Evolutionary conservation across 2,797 vertebrate genomes (phyloP).

Genomic region (Phrynocephalus vlangalii): DNA sequence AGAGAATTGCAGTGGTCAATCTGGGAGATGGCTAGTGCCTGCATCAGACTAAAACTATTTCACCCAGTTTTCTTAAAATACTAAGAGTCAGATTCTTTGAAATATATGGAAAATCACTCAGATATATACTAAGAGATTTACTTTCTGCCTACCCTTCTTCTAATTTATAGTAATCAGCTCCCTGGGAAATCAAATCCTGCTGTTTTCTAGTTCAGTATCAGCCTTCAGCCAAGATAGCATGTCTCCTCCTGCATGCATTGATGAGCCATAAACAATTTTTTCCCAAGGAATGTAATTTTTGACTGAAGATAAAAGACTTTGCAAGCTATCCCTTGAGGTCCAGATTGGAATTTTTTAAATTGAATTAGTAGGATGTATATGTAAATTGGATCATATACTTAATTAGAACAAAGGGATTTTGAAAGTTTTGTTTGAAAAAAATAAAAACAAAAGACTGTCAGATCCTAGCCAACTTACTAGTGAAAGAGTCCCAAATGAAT

Average conservation of each 20-base stretch:
- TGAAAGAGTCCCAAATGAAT: background rate
- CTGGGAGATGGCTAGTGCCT: background rate
- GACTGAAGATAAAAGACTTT: constrained; percentile 63
- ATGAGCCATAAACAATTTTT: constrained; percentile 48
- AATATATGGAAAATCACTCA: background rate
- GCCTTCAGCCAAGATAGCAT: constrained; percentile 25
- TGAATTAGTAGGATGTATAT: constrained; percentile 68
- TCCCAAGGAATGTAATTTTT: constrained; percentile 52
- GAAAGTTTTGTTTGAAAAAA: constrained; percentile 19
- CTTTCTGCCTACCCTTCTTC: background rate
- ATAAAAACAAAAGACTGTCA: constrained; percentile 21
- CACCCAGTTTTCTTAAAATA: background rate
- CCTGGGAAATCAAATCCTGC: background rate
- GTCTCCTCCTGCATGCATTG: constrained; percentile 18
- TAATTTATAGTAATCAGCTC: background rate
- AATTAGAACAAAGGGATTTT: constrained; percentile 59
- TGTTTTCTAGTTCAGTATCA: background rate
- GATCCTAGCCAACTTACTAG: background rate
- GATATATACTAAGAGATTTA: background rate
- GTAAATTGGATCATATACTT: constrained; percentile 57
- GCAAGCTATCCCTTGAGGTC: constrained; percentile 63
- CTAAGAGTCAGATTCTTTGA: background rate
- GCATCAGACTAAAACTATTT: background rate
- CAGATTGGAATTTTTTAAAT: constrained; percentile 72
- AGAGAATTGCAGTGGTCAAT: background rate